Percentiles rank a stretch among this genome's conserved stretches.
phyloP scores from a whole-genome alignment of 1,140 invertebrate genomes.

The Lithobius niger region DNA sequence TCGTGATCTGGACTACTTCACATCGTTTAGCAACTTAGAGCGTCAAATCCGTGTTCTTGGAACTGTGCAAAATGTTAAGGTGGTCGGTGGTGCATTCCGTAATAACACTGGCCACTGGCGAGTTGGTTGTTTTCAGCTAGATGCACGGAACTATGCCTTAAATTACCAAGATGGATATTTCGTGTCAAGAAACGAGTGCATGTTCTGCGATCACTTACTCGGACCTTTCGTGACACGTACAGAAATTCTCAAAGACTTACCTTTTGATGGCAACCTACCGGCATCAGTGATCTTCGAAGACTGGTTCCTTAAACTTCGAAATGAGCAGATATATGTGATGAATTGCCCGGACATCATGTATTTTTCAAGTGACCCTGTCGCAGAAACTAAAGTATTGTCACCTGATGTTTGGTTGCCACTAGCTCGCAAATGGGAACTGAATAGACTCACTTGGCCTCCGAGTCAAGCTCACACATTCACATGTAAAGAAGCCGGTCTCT shows the following conservation, averaged over 20 bases:
- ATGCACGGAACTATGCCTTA: constrained; percentile 22
- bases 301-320: constrained; percentile 18
- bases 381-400: constrained; percentile 9
- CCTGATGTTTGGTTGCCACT: constrained; percentile 17
- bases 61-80: constrained; percentile 12
- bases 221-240: constrained; percentile 24
- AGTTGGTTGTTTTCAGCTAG: constrained; percentile 24
- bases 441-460: not conserved
- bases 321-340: constrained; percentile 16
- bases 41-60: constrained; percentile 24
- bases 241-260: constrained; percentile 14
- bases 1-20: constrained; percentile 15
- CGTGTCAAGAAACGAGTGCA: constrained; percentile 24
- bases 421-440: constrained; percentile 16
- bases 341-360: constrained; percentile 4
- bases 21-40: constrained; percentile 19
- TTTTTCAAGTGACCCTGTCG: not conserved
- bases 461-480: not conserved
- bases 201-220: constrained; percentile 26
- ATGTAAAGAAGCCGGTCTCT: not conserved
- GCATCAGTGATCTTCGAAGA: constrained; percentile 11
- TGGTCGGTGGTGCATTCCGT: constrained; percentile 23
- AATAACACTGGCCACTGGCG: constrained; percentile 25
- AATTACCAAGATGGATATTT: constrained; percentile 23
- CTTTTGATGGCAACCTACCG: constrained; percentile 12